Percentiles rank a stretch among this genome's conserved stretches.
Evolutionary conservation across 2,113 vertebrate genomes (phyloP).

Genomic region (Hydrolagus affinis): DNA sequence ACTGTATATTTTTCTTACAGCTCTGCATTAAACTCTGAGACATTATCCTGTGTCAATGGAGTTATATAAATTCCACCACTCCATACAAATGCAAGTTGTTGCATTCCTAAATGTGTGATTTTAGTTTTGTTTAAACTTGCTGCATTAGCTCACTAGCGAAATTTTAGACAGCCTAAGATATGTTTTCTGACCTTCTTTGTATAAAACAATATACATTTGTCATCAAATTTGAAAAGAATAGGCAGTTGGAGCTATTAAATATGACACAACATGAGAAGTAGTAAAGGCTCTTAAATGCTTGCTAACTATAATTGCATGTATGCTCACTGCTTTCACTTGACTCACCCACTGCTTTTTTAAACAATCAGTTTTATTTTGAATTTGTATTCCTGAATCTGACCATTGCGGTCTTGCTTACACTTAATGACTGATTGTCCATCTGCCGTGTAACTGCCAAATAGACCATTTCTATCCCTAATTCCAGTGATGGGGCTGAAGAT

Average conservation of each 20-base stretch:
- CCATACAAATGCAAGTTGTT: too few relatives aligned
- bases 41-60: too few relatives aligned
- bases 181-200: too few relatives aligned
- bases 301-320: background rate
- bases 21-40: too few relatives aligned
- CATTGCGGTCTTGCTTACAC: background rate
- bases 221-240: background rate
- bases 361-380: background rate
- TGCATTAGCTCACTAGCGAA: too few relatives aligned
- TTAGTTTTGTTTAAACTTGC: too few relatives aligned
- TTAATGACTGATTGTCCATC: background rate
- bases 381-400: background rate
- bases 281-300: background rate
- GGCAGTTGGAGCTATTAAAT: background rate
- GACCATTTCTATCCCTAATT: slow-evolving; percentile 42
- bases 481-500: slow-evolving; percentile 82
- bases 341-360: background rate
- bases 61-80: too few relatives aligned
- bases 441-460: background rate
- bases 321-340: background rate
- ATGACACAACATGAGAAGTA: slow-evolving; percentile 17
- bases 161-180: too few relatives aligned
- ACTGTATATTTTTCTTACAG: too few relatives aligned
- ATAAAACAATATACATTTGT: too few relatives aligned
- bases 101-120: too few relatives aligned